These are phyloP conservation scores for Chloroceryle inda DNA, from an alignment of 2,797 vertebrate genomes.

Conservation along the genomic window DNA sequence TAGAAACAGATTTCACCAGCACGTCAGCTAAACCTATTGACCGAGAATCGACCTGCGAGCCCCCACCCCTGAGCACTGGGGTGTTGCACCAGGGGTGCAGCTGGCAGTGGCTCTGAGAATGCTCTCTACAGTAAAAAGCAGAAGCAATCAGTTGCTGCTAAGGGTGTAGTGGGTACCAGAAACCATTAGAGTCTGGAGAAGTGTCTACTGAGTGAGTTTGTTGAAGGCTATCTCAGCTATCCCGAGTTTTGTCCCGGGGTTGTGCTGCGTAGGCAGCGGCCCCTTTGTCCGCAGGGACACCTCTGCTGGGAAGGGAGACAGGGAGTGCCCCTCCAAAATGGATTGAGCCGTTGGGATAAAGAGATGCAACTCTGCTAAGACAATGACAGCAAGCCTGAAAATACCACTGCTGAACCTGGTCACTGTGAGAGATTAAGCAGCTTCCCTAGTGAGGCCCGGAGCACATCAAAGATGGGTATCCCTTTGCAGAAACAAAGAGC, in stretches of 20 bases:
- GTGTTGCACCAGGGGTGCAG: neutral
- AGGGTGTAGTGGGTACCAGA: neutral
- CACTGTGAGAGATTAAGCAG: neutral
- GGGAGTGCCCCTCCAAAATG: neutral
- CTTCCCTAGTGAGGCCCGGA: neutral
- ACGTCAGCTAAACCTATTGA: neutral
- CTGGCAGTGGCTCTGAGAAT: accelerated
- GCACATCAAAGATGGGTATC: neutral
- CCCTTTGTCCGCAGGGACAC: neutral
- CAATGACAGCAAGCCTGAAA: neutral
- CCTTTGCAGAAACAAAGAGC: neutral
- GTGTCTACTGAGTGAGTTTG: accelerated
- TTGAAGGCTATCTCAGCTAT: neutral
- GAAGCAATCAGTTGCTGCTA: neutral
- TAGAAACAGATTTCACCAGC: neutral
- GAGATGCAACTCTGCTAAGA: neutral
- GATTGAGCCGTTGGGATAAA: neutral
- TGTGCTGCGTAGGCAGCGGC: neutral
- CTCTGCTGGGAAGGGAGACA: neutral
- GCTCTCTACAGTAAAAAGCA: neutral
- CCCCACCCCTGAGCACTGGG: accelerated
- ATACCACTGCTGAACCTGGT: neutral
- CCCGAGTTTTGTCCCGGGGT: neutral
- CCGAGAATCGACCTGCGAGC: neutral
- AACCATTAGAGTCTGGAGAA: neutral